phyloP scores from a whole-genome alignment of 1,140 invertebrate genomes.

The Ephestia elutella region DNA sequence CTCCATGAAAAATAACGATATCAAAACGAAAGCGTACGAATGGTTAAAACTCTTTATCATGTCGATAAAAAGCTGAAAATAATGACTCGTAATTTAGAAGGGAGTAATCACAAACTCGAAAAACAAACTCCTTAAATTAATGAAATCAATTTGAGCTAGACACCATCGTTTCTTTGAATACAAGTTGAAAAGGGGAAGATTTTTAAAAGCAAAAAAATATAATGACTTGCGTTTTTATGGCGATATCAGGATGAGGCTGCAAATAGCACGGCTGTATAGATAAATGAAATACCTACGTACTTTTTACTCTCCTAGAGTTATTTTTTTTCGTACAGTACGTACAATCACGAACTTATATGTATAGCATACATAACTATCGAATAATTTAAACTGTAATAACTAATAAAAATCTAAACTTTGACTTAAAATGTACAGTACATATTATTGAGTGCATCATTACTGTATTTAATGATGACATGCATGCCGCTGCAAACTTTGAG shows the following conservation, averaged over 20 bases:
- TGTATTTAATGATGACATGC: not conserved
- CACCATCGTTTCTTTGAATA: conserved; percentile 22
- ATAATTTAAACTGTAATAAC: too few relatives aligned
- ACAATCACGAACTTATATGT: too few relatives aligned
- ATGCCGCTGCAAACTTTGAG: too few relatives aligned
- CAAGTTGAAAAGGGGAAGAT: conserved; percentile 24
- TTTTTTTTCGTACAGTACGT: too few relatives aligned
- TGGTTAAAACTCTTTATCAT: not conserved
- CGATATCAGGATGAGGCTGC: conserved; percentile 29
- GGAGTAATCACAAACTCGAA: not conserved
- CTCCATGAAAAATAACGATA: not conserved
- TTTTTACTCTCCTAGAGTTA: too few relatives aligned
- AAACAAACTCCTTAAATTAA: conserved; percentile 24
- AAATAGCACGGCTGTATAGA: conserved; percentile 20
- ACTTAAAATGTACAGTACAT: not conserved
- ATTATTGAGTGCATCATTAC: not conserved
- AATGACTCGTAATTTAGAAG: not conserved
- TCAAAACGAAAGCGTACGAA: not conserved
- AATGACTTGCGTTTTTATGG: conserved; percentile 19
- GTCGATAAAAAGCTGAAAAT: not conserved
- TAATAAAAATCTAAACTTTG: too few relatives aligned
- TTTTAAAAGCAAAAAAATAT: conserved; percentile 26
- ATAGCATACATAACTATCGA: too few relatives aligned
- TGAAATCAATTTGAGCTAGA: conserved; percentile 29
- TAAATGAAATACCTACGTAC: conserved; percentile 1